Evolutionary conservation across 2,888 invertebrate species (phyloP), one percentile per base, ranked within the genome.

Genomic region (Bibio marci): DNA sequence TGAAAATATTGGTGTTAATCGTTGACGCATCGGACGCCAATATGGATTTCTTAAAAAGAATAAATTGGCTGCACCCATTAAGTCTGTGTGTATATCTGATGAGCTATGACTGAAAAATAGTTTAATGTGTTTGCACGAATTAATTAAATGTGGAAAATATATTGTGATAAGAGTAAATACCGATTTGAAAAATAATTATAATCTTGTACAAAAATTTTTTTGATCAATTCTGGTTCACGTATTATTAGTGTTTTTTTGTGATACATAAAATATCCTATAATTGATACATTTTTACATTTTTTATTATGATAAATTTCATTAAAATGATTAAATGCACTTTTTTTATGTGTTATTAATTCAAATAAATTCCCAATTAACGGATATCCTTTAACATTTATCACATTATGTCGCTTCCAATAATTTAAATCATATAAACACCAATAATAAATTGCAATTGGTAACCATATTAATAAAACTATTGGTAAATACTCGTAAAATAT

Each of bases 1-100:
- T 1, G 64, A 64, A 43, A 64, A 67, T 2, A 65, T 55, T 0
- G 68, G 66, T 1, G 66, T 56, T 4, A 67, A 39, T 42, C 63
- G 64, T 1, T 50, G 35, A 22, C 68, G 52, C 1, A 66, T 45
- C 11, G 52, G 44, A 41, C 58, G 64, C 67, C 68, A 67, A 1
- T 53, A 42, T 0, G 59, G 58, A 52, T 61, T 62, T 14, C 56
- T 58, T 0, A 64, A 47, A 36, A 64, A 50, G 43, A 67, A 66
- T 2, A 68, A 43, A 49, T 61, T 65, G 8, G 57, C 49, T 1
- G 49, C 52, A 6, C 59, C 65, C 10, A 67, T 37, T 0, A 49
- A 42, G 47, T 67, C 67, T 0, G 45, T 34, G 19, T 56, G 51
- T 1, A 54, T 52, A 40, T 63, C 56, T 3, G 46, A 48, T 3